These are phyloP conservation scores for Lagenorhynchus albirostris DNA, from an alignment of 2,113 vertebrate species.

Conservation along the genomic window DNA sequence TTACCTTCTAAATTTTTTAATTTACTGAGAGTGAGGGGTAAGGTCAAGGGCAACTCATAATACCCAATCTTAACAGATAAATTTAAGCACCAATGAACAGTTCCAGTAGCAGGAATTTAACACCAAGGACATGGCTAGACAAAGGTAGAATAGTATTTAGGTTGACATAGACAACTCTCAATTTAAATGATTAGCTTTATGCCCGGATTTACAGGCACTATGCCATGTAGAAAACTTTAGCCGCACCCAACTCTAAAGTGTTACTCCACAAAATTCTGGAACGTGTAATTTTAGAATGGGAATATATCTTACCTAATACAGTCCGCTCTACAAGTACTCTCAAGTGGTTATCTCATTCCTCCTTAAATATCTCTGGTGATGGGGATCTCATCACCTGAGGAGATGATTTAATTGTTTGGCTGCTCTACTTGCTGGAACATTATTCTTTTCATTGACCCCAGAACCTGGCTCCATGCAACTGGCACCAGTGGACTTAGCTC, in stretches of 20 bases:
- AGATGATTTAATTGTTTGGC: not conserved
- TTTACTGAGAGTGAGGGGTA: not conserved
- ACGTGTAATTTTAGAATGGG: not conserved
- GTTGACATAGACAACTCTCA: not conserved
- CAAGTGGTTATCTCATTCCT: not conserved
- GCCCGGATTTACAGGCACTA: not conserved
- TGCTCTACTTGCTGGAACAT: not conserved
- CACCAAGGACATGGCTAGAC: not conserved
- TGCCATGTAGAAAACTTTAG: not conserved
- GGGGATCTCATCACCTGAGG: not conserved
- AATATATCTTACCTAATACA: not conserved
- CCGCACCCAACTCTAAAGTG: not conserved
- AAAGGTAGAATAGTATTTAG: not conserved
- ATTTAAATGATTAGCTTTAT: not conserved
- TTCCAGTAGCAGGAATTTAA: conserved; percentile 13
- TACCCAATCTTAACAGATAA: not conserved
- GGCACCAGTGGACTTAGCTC: not conserved
- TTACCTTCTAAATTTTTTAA: not conserved
- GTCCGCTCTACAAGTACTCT: not conserved
- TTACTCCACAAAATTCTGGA: not conserved
- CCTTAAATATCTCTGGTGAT: not conserved
- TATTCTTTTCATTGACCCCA: not conserved
- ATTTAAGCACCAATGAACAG: not conserved
- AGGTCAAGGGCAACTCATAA: not conserved
- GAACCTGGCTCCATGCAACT: not conserved